These are phyloP conservation scores for Nomada flava DNA, from an alignment of 2,888 invertebrate species.

Conservation along the genomic window DNA sequence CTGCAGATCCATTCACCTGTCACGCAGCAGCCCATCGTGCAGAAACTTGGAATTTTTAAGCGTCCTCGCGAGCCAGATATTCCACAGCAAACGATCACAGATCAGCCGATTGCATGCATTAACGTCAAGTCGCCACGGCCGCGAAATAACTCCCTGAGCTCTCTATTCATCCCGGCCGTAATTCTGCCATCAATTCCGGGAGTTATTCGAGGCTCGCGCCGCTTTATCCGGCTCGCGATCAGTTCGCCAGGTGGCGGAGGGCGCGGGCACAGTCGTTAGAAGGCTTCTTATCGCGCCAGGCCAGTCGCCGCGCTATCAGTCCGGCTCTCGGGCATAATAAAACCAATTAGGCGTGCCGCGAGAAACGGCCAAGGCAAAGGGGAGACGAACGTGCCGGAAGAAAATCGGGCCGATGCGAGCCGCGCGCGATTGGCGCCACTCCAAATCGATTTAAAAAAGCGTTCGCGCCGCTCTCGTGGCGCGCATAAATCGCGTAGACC, in stretches of 20 bases:
- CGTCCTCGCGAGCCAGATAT: conserved; percentile 7
- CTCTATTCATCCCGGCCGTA: conserved; percentile 51
- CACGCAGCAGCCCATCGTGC: not conserved
- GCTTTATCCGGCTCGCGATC: conserved; percentile 35
- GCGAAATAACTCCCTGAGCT: conserved; percentile 53
- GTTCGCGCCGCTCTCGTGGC: conserved; percentile 26
- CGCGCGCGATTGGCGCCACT: conserved; percentile 78
- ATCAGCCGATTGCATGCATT: conserved; percentile 45
- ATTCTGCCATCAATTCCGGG: conserved; percentile 53
- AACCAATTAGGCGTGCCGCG: conserved; percentile 79
- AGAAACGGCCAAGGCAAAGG: conserved; percentile 60
- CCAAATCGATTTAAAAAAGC: conserved; percentile 83
- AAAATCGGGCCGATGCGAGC: conserved; percentile 73
- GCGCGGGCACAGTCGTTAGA: conserved; percentile 41
- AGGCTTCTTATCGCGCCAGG: conserved; percentile 63
- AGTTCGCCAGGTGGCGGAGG: conserved; percentile 22
- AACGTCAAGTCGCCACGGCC: conserved; percentile 38
- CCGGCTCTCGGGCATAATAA: conserved; percentile 74
- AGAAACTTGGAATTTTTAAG: not conserved
- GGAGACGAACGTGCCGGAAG: conserved; percentile 63
- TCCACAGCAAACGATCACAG: conserved; percentile 17
- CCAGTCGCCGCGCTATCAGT: conserved; percentile 61
- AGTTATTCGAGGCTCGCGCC: conserved; percentile 45
- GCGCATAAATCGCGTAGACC: conserved; percentile 39
- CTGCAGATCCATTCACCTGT: not conserved